A percentile compares a stretch with the other conserved stretches of the same genome.
Conservation (phyloP, 2,797 vertebrate species). For the Valencia hispanica region DNA sequence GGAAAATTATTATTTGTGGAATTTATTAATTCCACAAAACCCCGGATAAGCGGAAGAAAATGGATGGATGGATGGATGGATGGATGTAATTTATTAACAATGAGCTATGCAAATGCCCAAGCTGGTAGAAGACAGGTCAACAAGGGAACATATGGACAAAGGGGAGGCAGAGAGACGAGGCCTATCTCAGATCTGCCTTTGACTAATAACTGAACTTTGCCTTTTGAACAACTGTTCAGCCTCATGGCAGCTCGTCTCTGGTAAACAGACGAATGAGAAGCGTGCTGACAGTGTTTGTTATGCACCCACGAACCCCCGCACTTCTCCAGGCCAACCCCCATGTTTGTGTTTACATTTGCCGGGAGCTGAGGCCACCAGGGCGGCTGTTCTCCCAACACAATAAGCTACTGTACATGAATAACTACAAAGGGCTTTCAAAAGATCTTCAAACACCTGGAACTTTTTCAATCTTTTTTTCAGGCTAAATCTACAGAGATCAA, state of each 20-base stretch:
- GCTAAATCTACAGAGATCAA: neutral
- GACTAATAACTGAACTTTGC: constrained; percentile 54
- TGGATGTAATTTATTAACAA: too few relatives aligned
- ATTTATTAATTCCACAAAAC: constrained; percentile 64
- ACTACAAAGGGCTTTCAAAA: neutral
- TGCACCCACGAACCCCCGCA: neutral
- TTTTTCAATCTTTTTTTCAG: neutral
- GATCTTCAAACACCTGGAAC: neutral
- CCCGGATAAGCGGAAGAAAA: too few relatives aligned
- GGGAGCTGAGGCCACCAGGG: neutral
- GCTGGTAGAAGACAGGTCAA: constrained; percentile 17
- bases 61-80: too few relatives aligned
- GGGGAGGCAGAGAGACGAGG: neutral
- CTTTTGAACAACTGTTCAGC: constrained; percentile 33
- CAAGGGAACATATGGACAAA: constrained; percentile 10
- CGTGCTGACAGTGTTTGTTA: constrained; percentile 25
- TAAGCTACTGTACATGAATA: neutral
- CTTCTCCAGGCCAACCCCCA: neutral
- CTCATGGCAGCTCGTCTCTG: constrained; percentile 19
- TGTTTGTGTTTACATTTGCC: constrained; percentile 15
- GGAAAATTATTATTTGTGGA: constrained; percentile 39
- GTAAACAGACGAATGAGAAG: constrained; percentile 26
- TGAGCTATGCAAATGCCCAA: constrained; percentile 9
- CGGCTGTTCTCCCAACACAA: neutral
- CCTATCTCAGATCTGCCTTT: constrained; percentile 6